Evolutionary conservation across 37 sponge, comb jelly and placozoan genomes (phyloP), one percentile per base, ranked within the genome.

Genomic region (Chondrosia reniformis): DNA sequence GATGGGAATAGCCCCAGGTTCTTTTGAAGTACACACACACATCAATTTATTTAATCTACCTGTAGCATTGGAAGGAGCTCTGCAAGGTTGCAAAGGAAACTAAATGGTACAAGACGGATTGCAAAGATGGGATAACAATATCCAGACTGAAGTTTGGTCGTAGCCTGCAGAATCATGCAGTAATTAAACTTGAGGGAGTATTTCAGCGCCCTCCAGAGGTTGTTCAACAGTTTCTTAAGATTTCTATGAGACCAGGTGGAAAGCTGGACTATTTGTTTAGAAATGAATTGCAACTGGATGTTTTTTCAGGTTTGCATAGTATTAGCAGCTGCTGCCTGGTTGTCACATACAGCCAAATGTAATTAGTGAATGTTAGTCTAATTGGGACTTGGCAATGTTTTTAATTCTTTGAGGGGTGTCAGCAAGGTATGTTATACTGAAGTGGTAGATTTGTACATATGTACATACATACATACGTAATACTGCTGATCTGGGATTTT

Each of bases 201-300:
- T 63, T 88, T 1, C 43, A 57, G 6, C 87, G 84, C 22, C 45
- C 72, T 25, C 87, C 87, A 2, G 54, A 30, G 12, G 78, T 76
- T 7, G 84, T 94, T 19, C 84, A 54, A 44, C 83, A 86, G 72
- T 94, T 94, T 46, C 72, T 94, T 33, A 78, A 84, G 45, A 81
- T 86, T n/a, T 81, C 78, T 41, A 89, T 87, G 10, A 64, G 54
- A 39, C 86, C 84, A 38, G 94, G 94, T 73, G 94, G 94, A 21
- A 94, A 94, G 90, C 64, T 94, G 75, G 94, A 94, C 55, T 89
- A 94, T 72, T 46, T 89, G 12, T 94, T 94, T 46, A 69, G 94
- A 56, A 86, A 94, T 81, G 94, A 94, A 41, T 54, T 3, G 0
- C 24, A 87, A 13, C 76, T 89, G 30, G 61, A 94, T 36, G 69